phyloP scores from a whole-genome alignment of 2,888 invertebrate species.

The Lamproptera curius region DNA sequence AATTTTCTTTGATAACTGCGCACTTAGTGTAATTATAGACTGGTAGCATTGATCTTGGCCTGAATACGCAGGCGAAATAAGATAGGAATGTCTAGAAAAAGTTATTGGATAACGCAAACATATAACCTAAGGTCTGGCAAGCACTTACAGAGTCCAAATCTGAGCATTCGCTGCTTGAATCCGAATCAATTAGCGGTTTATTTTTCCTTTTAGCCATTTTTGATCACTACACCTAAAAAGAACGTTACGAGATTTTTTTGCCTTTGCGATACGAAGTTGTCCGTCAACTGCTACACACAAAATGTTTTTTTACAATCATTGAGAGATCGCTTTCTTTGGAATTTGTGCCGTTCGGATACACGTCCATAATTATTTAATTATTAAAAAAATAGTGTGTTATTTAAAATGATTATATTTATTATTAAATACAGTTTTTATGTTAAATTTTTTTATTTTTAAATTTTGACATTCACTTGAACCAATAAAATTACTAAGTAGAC shows the following conservation, averaged over 20 bases:
- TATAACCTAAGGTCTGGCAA: slow-evolving; percentile 45
- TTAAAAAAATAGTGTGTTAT: too few species aligned
- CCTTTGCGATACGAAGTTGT: slow-evolving; percentile 30
- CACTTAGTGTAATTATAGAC: slow-evolving; percentile 45
- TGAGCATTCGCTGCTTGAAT: slow-evolving; percentile 89
- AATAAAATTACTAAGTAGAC: too few species aligned
- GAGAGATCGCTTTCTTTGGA: slow-evolving; percentile 13
- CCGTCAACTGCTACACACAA: slow-evolving; percentile 34
- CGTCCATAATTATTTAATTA: too few species aligned
- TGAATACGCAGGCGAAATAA: slow-evolving; percentile 60
- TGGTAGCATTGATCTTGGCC: slow-evolving; percentile 61
- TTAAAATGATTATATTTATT: too few species aligned
- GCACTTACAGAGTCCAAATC: slow-evolving; percentile 90
- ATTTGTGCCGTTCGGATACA: slow-evolving; percentile 12
- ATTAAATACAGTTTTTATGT: too few species aligned
- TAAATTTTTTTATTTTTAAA: too few species aligned
- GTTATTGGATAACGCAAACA: slow-evolving; percentile 33
- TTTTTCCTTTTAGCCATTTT: slow-evolving; percentile 91
- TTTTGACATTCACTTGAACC: too few species aligned
- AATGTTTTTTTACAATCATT: slow-evolving; percentile 19
- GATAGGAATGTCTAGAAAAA: slow-evolving; percentile 56
- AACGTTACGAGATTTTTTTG: slow-evolving; percentile 28
- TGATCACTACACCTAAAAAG: slow-evolving; percentile 24
- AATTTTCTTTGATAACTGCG: slow-evolving; percentile 34
- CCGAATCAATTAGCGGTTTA: slow-evolving; percentile 89